Evolutionary conservation across 2,113 vertebrate species (phyloP).

Genomic region (Neomonachus schauinslandi): DNA sequence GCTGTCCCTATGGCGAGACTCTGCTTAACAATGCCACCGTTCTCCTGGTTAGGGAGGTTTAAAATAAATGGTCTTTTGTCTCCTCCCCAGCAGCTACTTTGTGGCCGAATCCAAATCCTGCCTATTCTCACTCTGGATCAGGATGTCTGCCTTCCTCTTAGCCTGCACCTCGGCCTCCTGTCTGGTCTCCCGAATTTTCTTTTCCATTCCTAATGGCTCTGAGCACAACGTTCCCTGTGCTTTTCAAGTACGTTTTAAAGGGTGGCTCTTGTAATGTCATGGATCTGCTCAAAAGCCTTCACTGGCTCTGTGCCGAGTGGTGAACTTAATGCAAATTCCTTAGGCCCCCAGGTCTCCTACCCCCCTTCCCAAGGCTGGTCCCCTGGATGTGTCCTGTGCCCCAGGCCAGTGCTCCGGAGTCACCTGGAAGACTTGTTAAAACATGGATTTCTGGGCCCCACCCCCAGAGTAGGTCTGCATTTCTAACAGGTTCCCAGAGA

Average conservation of each 20-base stretch:
- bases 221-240: background rate
- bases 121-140: background rate
- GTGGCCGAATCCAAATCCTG: background rate
- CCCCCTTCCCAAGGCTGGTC: background rate
- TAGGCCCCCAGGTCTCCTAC: background rate
- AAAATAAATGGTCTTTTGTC: background rate
- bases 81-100: background rate
- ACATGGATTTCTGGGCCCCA: background rate
- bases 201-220: background rate
- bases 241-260: background rate
- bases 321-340: background rate
- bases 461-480: background rate
- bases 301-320: rapidly evolving
- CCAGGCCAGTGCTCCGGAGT: background rate
- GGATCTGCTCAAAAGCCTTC: background rate
- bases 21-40: background rate
- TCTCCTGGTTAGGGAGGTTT: background rate
- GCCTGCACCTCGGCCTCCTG: background rate
- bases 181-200: background rate
- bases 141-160: background rate
- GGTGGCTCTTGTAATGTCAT: background rate
- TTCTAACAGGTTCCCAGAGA: background rate
- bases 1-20: background rate
- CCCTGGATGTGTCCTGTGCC: background rate
- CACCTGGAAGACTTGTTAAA: background rate